Base-by-base conservation (phyloP, 2,888 invertebrate species). In the Melanophora roralis region DNA sequence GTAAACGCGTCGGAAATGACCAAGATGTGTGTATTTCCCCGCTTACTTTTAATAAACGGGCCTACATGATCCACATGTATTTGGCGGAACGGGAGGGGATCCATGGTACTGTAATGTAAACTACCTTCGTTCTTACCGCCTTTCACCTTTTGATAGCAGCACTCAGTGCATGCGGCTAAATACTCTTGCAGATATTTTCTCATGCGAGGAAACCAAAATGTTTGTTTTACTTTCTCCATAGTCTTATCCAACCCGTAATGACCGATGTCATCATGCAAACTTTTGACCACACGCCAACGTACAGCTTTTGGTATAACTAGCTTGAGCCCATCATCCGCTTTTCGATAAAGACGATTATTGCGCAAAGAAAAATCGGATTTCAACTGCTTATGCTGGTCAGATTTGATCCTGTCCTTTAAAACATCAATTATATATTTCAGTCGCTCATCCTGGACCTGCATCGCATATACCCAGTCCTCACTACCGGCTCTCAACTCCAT, bases 221-320 rank as follows among this genome's bases (percentile, higher is more conserved):
- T 45, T 14, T 60, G 27, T 23, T 19, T 34, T 8, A 83, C 34
- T 14, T 76, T 60, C 11, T 68, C 43, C 1, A 81, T 19, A 6
- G 78, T 83, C 38, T 81, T 82, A 11, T 80, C 76, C 0, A 75
- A 34, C 43, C 67, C 78, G 47, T 68, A 83, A 49, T 83, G 81
- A 9, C 83, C 83, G 0, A 71, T 32, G 16, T 81, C 75, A 43
- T 83, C 81, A 27, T 81, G 83, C 9, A 51, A 71, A 12, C n/a
- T 16, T 59, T 78, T 74, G 8, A 64, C 72, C 1, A 83, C 47
- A 65, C 72, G 55, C 81, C 79, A 82, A 5, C 74, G 64, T 1
- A 81, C 53, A 0, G 53, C 43, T 57, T 77, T 77, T 0, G 82
- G 79, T 7, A 82, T 51, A 9, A 82, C 82, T 36, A 76, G 51